Conservation (phyloP, 1,140 invertebrate genomes). For the Philopotamus ludificatus region DNA sequence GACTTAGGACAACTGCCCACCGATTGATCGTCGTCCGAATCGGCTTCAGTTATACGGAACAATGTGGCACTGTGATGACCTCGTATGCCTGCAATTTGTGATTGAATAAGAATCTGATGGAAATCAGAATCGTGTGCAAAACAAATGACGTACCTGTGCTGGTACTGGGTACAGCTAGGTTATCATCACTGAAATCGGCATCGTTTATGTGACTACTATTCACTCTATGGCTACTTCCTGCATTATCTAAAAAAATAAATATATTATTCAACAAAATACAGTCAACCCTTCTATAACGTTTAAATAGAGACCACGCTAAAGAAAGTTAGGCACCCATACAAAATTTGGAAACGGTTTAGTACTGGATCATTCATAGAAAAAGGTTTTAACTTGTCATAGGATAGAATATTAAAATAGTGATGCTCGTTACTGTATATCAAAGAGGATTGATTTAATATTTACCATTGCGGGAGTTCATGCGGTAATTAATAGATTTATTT, state of each 20-base stretch:
- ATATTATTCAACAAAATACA: too few species aligned
- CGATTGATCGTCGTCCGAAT: slow-evolving; percentile 59
- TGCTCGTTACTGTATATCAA: too few species aligned
- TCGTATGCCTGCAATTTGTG: slow-evolving; percentile 46
- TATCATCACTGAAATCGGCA: slow-evolving; percentile 41
- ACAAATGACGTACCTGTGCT: slow-evolving; percentile 53
- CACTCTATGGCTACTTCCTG: slow-evolving; percentile 5
- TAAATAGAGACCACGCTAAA: too few species aligned
- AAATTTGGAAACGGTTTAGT: neutral
- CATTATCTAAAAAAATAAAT: slow-evolving; percentile 10
- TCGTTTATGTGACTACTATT: slow-evolving; percentile 23
- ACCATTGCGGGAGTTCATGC: too few species aligned
- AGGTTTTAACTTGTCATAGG: too few species aligned
- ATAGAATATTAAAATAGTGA: too few species aligned
- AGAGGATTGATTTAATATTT: too few species aligned
- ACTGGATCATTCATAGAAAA: too few species aligned
- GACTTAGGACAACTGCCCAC: slow-evolving; percentile 49
- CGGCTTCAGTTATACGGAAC: slow-evolving; percentile 58
- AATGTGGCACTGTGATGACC: slow-evolving; percentile 54
- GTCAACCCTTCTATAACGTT: too few species aligned
- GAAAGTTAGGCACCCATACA: too few species aligned
- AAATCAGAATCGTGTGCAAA: neutral
- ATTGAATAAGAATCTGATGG: neutral
- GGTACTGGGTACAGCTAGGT: slow-evolving; percentile 57
- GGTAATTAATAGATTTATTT: slow-evolving; percentile 49